Evolutionary conservation across 1,140 invertebrate species (phyloP).

Genomic region (Tetraneura akinire): DNA sequence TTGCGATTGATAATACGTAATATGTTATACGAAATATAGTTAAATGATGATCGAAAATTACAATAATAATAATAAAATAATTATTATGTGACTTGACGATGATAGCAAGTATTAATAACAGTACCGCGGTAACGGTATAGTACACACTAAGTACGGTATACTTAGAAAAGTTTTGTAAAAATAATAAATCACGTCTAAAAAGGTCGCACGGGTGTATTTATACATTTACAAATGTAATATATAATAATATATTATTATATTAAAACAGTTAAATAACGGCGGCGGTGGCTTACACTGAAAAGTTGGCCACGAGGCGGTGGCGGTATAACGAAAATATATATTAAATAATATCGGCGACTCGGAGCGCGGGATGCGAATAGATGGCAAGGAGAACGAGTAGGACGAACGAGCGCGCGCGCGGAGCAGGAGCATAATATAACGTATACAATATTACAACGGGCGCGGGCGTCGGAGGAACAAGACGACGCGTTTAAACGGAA

Average conservation of each 20-base stretch:
- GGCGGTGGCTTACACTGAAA: slow-evolving; percentile 11
- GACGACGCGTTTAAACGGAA: slow-evolving; percentile 28
- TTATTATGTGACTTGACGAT: too few relatives aligned
- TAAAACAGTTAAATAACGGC: slow-evolving; percentile 20
- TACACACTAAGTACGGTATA: too few relatives aligned
- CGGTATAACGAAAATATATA: too few relatives aligned
- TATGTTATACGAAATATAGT: too few relatives aligned
- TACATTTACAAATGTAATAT: background rate
- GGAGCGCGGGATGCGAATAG: background rate
- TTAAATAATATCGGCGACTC: too few relatives aligned
- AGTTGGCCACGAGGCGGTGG: background rate
- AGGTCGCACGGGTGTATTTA: background rate
- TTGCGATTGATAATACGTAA: too few relatives aligned
- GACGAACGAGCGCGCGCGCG: background rate
- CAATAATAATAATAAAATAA: too few relatives aligned
- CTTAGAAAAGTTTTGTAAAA: background rate
- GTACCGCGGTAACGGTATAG: too few relatives aligned
- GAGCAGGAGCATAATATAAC: background rate
- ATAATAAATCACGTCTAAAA: slow-evolving; percentile 28
- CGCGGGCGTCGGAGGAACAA: background rate
- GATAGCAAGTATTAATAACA: too few relatives aligned
- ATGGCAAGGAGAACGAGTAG: background rate
- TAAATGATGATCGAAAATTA: too few relatives aligned
- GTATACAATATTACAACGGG: too few relatives aligned
- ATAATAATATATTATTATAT: too few relatives aligned